phyloP scores from a whole-genome alignment of 2,888 invertebrate genomes.

The Ferrisia virgata region DNA sequence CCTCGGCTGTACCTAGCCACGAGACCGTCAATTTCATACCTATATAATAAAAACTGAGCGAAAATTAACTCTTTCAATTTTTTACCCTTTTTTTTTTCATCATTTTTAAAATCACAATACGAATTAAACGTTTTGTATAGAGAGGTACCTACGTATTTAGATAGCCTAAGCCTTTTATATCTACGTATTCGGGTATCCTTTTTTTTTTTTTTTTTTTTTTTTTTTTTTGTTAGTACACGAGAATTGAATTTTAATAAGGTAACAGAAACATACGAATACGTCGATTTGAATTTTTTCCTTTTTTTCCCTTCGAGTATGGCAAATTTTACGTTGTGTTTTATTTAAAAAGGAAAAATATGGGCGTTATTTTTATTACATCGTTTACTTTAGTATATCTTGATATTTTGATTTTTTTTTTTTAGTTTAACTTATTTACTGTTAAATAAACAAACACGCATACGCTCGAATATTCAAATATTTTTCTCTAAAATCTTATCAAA shows the following conservation, averaged over 20 bases:
- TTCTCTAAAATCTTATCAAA: not conserved
- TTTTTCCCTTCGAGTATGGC: not conserved
- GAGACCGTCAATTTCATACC: not conserved
- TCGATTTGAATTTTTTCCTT: not conserved
- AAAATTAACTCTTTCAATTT: slow-evolving; percentile 9
- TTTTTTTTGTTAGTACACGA: not conserved
- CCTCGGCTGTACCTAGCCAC: not conserved
- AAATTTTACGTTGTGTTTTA: not conserved
- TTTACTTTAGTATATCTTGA: not conserved
- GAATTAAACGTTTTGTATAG: not conserved
- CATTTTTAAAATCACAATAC: not conserved
- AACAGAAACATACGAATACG: not conserved
- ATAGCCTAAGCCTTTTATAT: not conserved
- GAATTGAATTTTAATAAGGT: not conserved
- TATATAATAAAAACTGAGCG: not conserved
- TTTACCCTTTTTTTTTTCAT: not conserved
- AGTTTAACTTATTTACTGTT: not conserved
- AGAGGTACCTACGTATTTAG: not conserved
- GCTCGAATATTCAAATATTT: not conserved
- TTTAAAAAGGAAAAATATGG: not conserved
- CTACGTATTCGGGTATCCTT: not conserved
- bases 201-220: not conserved
- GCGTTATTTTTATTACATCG: not conserved
- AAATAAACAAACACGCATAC: not conserved
- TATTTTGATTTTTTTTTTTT: not conserved